A percentile compares a stretch with the other conserved stretches of the same genome.
Conservation (phyloP, 2,113 vertebrate genomes). For the Fregata magnificens region DNA sequence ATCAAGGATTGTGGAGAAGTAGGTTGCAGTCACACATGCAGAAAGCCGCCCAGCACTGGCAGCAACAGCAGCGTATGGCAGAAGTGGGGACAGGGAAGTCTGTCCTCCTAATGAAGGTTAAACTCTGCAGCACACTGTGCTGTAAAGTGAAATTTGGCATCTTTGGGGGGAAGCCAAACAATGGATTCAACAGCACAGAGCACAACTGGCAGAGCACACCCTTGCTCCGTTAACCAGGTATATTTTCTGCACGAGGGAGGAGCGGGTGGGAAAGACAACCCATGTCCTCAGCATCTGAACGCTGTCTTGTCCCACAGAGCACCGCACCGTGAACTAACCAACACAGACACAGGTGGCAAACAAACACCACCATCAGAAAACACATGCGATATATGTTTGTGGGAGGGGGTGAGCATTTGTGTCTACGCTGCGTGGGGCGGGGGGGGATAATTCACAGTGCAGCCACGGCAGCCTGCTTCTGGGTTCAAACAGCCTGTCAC, state of each 20-base stretch:
- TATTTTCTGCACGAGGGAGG: neutral
- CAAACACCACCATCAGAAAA: constrained; percentile 71
- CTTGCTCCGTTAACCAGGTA: constrained; percentile 24
- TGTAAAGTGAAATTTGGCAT: neutral
- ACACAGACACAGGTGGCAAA: constrained; percentile 47
- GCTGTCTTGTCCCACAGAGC: constrained; percentile 70
- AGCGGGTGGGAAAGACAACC: constrained; percentile 47
- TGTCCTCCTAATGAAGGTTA: constrained; percentile 17
- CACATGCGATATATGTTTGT: neutral
- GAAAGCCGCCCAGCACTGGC: constrained; percentile 1
- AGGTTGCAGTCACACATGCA: constrained; percentile 39
- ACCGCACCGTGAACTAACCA: constrained; percentile 44
- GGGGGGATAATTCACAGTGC: constrained; percentile 48
- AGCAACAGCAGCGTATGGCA: constrained; percentile 8
- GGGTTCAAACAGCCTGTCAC: constrained; percentile 60
- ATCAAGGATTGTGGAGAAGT: constrained; percentile 23
- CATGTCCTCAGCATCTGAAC: constrained; percentile 57
- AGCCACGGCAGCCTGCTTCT: constrained; percentile 55
- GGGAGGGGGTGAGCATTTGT: neutral
- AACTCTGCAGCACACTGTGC: neutral
- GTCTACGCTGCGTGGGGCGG: neutral
- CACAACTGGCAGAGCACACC: constrained; percentile 36
- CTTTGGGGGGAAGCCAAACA: constrained; percentile 6
- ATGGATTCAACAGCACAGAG: constrained; percentile 33
- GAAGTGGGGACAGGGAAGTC: neutral